These are phyloP conservation scores for Urosaurus nigricauda DNA, from an alignment of 2,797 vertebrate genomes.

Conservation along the genomic window DNA sequence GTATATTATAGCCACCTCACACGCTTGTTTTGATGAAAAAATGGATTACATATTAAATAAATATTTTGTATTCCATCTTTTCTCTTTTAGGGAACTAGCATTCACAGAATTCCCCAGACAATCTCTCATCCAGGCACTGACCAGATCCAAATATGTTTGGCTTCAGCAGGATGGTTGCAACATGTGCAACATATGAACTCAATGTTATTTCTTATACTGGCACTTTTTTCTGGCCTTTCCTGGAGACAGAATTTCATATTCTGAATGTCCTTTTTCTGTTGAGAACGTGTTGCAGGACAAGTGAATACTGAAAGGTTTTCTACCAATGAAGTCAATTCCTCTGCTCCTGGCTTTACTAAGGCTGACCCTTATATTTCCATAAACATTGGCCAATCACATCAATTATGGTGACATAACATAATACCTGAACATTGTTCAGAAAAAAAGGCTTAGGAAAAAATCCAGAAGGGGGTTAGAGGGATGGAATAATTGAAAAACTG, in stretches of 20 bases:
- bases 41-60: neutral
- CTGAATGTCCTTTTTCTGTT: neutral
- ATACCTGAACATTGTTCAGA: neutral
- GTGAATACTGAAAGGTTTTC: neutral
- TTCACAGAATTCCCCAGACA: neutral
- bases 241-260: neutral
- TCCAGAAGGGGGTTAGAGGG: neutral
- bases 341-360: neutral
- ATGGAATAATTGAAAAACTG: neutral
- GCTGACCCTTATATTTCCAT: neutral
- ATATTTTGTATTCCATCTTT: neutral
- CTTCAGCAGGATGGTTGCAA: neutral
- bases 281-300: neutral
- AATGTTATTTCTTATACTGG: neutral
- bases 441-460: conserved; percentile 1
- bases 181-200: neutral
- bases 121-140: neutral
- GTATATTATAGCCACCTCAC: neutral
- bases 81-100: neutral
- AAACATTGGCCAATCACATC: conserved; percentile 1
- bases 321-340: neutral
- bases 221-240: neutral
- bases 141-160: neutral
- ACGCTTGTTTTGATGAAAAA: neutral
- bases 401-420: neutral